Evolutionary conservation across 2,888 invertebrate species (phyloP).

Genomic region (Abrostola triplasia): DNA sequence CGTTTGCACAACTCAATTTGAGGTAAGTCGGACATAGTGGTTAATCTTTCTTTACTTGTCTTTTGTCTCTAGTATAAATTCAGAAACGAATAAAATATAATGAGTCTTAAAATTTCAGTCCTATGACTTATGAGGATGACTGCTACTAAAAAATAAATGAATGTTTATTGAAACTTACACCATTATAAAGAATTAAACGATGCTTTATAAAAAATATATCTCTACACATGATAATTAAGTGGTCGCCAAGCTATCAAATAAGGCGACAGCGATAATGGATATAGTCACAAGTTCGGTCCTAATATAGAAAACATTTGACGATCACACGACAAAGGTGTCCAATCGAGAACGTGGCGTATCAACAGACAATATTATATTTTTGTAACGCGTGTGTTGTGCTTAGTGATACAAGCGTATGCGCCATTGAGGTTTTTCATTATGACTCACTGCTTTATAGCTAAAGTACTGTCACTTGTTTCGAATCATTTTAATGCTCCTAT

Average conservation of each 20-base stretch:
- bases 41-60: constrained; percentile 22
- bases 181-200: no score
- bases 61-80: constrained; percentile 4
- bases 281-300: constrained; percentile 9
- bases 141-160: neutral
- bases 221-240: no score
- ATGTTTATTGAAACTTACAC: neutral
- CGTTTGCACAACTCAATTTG: constrained; percentile 52
- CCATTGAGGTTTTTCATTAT: constrained; percentile 5
- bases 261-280: constrained; percentile 3
- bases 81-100: neutral
- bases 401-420: constrained; percentile 4
- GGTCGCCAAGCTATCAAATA: constrained; percentile 4
- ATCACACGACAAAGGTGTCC: constrained; percentile 1
- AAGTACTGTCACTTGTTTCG: constrained; percentile 8
- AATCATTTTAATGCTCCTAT: neutral
- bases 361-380: constrained; percentile 2
- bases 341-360: constrained; percentile 32
- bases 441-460: constrained; percentile 1
- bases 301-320: constrained; percentile 9
- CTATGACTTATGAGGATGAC: no score
- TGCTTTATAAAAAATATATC: no score
- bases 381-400: constrained; percentile 8
- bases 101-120: no score
- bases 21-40: constrained; percentile 35